Evolutionary conservation across 2,888 invertebrate genomes (phyloP), one percentile per base, ranked within the genome.

Genomic region (Subacronicta megacephala): DNA sequence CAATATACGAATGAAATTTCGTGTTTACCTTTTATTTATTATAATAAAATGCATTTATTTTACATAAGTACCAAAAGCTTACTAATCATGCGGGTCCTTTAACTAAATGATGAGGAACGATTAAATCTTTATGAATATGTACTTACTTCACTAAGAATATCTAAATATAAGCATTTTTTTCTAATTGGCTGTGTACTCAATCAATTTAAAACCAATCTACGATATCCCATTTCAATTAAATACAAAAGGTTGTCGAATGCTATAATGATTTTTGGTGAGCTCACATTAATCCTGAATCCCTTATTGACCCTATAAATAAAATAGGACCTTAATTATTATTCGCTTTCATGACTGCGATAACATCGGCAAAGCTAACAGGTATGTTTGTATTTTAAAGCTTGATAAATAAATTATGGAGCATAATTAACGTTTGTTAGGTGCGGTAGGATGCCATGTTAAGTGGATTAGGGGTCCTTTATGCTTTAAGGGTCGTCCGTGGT

Each of bases 351-450:
- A 41, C 37, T 45, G 37, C n/a, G 23, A 36, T 42, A 44, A 29
- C 31, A 37, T 44, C n/a, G 29, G 2, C 7, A 7, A 31, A 57
- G 42, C 50, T 38, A 29, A 36, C 41, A 55, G 38, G 46, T 53
- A 26, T 12, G 40, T 37, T 40, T 37, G 17, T 44, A 36, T 45
- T 43, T 66, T 42, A 45, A 62, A 75, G 62, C 49, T 62, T 57
- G 62, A 55, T 69, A 77, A 72, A 75, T 77, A 63, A 70, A 77
- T 78, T 62, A 75, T 68, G 45, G 50, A 38, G 51, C 53, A 73
- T 72, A 80, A 75, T 71, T 62, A 43, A 58, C 31, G 42, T 36
- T 36, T 49, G 52, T 45, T 49, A 54, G 60, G 26, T 18, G 49
- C 53, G 64, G 52, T 38, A 52, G 45, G 47, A 20, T 65, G 61